Conservation (phyloP, 2,113 vertebrate species). For the Thoracochromis brauschi region DNA sequence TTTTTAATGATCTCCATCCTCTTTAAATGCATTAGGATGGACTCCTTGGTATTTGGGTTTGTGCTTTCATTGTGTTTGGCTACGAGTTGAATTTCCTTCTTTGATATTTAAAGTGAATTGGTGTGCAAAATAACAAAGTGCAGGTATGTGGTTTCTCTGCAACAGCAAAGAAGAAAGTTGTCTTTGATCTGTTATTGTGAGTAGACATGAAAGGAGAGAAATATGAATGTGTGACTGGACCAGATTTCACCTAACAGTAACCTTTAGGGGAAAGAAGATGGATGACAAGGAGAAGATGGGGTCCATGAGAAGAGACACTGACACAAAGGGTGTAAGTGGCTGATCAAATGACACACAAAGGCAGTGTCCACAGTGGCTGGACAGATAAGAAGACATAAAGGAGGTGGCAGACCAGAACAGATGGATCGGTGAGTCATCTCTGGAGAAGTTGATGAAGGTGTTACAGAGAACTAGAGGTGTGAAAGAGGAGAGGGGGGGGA, state of each 20-base stretch:
- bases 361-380: not conserved
- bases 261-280: slow-evolving; percentile 7
- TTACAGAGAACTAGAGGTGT: slow-evolving; percentile 3
- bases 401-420: not conserved
- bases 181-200: not conserved
- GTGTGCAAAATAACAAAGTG: not conserved
- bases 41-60: not conserved
- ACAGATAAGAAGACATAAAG: not conserved
- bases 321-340: not conserved
- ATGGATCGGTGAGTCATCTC: slow-evolving; percentile 1
- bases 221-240: not conserved
- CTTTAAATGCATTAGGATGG: not conserved
- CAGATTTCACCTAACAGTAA: not conserved
- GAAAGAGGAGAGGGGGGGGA: not conserved
- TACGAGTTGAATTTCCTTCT: not conserved
- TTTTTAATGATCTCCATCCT: not conserved
- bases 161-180: not conserved
- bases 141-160: slow-evolving; percentile 12
- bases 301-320: not conserved
- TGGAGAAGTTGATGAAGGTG: not conserved
- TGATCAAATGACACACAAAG: not conserved
- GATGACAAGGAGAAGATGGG: not conserved
- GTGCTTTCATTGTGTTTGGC: not conserved
- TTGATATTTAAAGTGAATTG: not conserved
- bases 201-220: not conserved